Base-by-base conservation (phyloP, 1,140 invertebrate species). In the Amyelois transitella region DNA sequence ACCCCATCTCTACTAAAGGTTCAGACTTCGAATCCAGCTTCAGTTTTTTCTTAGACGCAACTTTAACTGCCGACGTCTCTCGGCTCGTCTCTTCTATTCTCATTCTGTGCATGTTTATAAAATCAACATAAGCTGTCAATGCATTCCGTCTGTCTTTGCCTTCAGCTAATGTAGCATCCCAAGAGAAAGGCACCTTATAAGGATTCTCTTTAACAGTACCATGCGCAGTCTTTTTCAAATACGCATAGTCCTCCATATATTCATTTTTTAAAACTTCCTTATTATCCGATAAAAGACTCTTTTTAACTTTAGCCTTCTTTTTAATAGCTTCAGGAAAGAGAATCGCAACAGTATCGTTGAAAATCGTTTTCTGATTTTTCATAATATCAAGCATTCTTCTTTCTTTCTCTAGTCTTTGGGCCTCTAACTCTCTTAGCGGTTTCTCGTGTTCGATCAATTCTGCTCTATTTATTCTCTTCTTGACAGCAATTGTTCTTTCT, bases 301-400 rank as follows among this genome's bases (percentile, higher is more conserved):
- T 80, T 55, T 78, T 75, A 17, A 65, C 44, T 60, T 86, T 83
- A 17, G 52, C 64, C 58, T 74, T 60, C 44, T 82, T 82, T 54
- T 85, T 75, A 25, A 84, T 80, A 12, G 84, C 86, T 72, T 89
- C 88, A 4, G 88, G 88, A 53, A 88, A 89, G 18, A 87, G 59
- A 54, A 89, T 88, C 10, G 87, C 83, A 21, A 89, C 85, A n/a
- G 85, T 82, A 38, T 89, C 88, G 59, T 88, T 86, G 60, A 89
- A 89, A 54, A 89, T 87, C 21, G 66, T 68, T 53, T 87, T 78
- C 54, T 88, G 86, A 57, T 85, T 82, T 64, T 88, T 87, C 80
- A 89, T 84, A 50, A 88, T 85, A 53, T 88, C 84, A n/a, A 86
- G 58, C 82, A 88, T 86, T 65, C 85, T 69, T 62, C 69, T 77